A percentile compares a stretch with the other conserved stretches of the same genome.
These are phyloP conservation scores for Hirtodrosophila histrioides DNA, from an alignment of 2,888 invertebrate genomes.

Conservation along the genomic window DNA sequence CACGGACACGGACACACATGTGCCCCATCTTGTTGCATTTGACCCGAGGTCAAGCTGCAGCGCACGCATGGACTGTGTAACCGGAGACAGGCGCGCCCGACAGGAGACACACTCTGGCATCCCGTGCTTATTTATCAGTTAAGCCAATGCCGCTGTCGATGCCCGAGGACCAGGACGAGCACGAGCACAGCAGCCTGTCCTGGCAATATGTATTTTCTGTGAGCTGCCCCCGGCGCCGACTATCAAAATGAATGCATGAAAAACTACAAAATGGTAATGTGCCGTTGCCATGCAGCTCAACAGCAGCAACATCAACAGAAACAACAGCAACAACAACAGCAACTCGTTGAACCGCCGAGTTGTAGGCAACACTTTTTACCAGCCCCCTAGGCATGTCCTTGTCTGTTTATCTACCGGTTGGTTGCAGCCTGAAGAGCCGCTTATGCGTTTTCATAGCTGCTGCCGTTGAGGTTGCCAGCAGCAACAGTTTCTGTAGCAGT, in stretches of 20 bases:
- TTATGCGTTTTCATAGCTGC: constrained; percentile 61
- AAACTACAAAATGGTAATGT: constrained; percentile 75
- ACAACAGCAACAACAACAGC: constrained; percentile 23
- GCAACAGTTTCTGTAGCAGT: constrained; percentile 42
- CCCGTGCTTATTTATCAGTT: constrained; percentile 65
- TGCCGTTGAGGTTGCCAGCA: constrained; percentile 46
- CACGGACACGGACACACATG: constrained; percentile 24
- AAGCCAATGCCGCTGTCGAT: constrained; percentile 43
- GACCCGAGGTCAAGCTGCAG: constrained; percentile 75
- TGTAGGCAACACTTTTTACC: constrained; percentile 50
- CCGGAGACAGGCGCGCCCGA: constrained; percentile 35
- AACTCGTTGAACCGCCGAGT: constrained; percentile 33
- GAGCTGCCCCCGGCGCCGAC: constrained; percentile 52
- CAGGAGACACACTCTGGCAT: constrained; percentile 28
- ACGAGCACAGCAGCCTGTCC: constrained; percentile 6
- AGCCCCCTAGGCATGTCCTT: constrained; percentile 44
- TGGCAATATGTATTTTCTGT: constrained; percentile 53
- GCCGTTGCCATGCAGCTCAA: constrained; percentile 58
- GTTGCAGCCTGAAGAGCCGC: constrained; percentile 47
- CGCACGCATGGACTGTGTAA: constrained; percentile 27
- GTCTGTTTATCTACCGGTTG: constrained; percentile 63
- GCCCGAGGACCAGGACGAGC: constrained; percentile 7
- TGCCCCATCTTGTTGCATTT: constrained; percentile 70
- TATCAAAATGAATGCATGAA: constrained; percentile 75
- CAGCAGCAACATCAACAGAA: constrained; percentile 32